Percentiles rank a stretch among this genome's conserved stretches.
Evolutionary conservation across 2,797 vertebrate species (phyloP).

Genomic region (Anguilla obscura): DNA sequence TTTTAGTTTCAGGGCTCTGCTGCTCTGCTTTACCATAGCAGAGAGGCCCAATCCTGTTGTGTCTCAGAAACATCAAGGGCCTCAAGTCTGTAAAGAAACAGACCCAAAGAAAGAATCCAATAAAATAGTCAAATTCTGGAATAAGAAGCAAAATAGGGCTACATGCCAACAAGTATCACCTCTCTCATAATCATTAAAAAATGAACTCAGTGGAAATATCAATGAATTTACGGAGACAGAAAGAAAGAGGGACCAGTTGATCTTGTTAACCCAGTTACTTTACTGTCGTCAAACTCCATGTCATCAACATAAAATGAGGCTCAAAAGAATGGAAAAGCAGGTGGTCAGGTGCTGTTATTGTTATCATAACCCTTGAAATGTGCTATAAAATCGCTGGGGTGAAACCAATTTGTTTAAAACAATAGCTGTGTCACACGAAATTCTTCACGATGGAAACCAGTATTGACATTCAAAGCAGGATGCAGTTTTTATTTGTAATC

Average conservation of each 20-base stretch:
- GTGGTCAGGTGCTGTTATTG: background rate
- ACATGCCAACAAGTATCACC: background rate
- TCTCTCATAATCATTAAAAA: background rate
- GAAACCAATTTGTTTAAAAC: background rate
- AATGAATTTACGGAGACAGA: background rate
- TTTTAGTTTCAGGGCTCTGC: background rate
- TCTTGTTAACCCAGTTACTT: background rate
- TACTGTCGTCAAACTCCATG: background rate
- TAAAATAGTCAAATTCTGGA: background rate
- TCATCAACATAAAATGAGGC: background rate
- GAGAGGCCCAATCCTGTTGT: background rate
- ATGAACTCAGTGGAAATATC: background rate
- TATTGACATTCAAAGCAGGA: background rate
- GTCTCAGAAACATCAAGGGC: background rate
- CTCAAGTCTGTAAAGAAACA: background rate
- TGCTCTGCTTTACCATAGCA: background rate
- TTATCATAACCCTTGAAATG: background rate
- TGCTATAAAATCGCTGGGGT: too few species aligned
- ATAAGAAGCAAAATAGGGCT: background rate
- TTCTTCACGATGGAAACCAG: background rate
- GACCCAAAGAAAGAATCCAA: background rate
- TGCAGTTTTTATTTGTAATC: background rate
- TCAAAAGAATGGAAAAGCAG: background rate
- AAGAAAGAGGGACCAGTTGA: background rate
- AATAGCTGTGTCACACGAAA: background rate